Evolutionary conservation across 1,140 invertebrate species (phyloP), one percentile per base, ranked within the genome.

Genomic region (Diabrotica undecimpunctata): DNA sequence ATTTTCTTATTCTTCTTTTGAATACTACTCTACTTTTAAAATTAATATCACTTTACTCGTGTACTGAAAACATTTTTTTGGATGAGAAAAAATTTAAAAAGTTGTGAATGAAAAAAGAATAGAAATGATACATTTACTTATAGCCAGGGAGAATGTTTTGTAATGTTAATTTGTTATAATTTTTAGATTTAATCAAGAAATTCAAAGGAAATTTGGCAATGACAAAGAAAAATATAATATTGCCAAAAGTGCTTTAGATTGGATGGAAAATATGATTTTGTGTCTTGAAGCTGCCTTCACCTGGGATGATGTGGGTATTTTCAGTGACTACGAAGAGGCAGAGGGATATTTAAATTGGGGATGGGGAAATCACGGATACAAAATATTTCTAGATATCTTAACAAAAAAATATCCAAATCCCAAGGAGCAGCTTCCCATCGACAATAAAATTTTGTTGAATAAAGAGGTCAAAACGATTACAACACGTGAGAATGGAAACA

Each of bases 281-380:
- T 66, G 41, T 51, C 57, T 51, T 5, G 60, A 66, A 25, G 50
- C 63, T 54, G 12, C 60, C 7, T 61, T 68, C 7, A 66, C 69
- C n/a, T 61, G 65, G 51, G 13, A 62, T 35, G 68, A 67, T 52
- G 38, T 65, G 12, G 55, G 54, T 25, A 46, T 39, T 7, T 60
- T 9, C 13, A 46, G 53, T 7, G 53, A 70, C 51, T 67, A 68
- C 38, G 59, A 62, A 55, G 41, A 50, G 8, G 64, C 68, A 25
- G 66, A 68, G 38, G 72, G 72, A 46, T 64, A 72, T 51, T 51
- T 59, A 13, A 38, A n/a, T 8, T 13, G 70, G 38, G 57, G 66
- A 11, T 75, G 74, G 74, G 67, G 70, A 41, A 72, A 71, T 7
- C 9, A 14, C 8, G 74, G 74, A 6, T 75, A 66, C 50, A 70